Evolutionary conservation across 2,797 vertebrate genomes (phyloP).

Genomic region (Dallia pectoralis): DNA sequence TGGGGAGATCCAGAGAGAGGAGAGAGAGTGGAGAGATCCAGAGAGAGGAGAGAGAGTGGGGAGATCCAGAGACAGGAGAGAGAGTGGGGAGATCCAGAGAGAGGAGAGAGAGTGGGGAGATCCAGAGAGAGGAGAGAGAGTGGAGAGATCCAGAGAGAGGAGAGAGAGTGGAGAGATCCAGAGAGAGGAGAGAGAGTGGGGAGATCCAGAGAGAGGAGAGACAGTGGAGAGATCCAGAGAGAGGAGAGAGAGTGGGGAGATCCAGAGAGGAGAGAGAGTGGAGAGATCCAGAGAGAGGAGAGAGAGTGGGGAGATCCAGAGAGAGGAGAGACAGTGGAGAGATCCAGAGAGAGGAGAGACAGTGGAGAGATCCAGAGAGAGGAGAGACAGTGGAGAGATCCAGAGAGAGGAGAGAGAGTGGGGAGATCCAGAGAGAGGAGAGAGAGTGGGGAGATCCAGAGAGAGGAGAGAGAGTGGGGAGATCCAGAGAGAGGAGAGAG

Average conservation of each 20-base stretch:
- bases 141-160: background rate
- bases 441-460: too few relatives aligned
- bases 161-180: background rate
- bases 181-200: background rate
- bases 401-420: too few relatives aligned
- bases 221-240: background rate
- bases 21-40: background rate
- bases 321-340: too few relatives aligned
- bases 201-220: too few relatives aligned
- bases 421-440: background rate
- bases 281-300: background rate
- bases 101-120: background rate
- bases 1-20: too few relatives aligned
- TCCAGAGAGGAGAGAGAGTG: background rate
- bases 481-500: conserved; percentile 2
- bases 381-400: too few relatives aligned
- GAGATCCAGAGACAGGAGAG: too few relatives aligned
- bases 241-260: background rate
- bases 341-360: background rate
- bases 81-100: background rate
- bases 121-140: background rate
- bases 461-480: background rate
- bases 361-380: background rate
- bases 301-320: background rate
- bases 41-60: too few relatives aligned